Percentiles rank a stretch among this genome's conserved stretches.
Evolutionary conservation across 2,797 vertebrate species (phyloP).

Genomic region (Salmo trutta): DNA sequence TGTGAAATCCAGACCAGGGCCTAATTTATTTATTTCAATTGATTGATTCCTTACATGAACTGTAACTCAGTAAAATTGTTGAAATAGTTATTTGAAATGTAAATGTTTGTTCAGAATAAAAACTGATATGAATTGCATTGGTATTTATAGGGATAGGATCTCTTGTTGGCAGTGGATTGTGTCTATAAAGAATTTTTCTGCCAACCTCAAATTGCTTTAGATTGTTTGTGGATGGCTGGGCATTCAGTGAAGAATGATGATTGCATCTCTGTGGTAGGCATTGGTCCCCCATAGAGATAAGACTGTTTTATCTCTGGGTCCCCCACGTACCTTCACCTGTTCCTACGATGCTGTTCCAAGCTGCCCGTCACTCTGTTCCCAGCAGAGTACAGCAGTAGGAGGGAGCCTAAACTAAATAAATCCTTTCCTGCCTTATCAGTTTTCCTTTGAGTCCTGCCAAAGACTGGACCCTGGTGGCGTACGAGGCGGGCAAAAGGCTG

Average conservation of each 20-base stretch:
- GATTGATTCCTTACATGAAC: no score
- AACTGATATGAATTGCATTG: background rate
- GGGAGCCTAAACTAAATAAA: slow-evolving; percentile 49
- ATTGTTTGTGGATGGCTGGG: background rate
- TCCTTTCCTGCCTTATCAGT: slow-evolving; percentile 60
- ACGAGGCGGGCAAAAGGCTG: slow-evolving; percentile 4
- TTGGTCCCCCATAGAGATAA: background rate
- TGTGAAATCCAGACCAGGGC: no score
- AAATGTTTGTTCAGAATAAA: no score
- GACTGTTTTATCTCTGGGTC: slow-evolving; percentile 43
- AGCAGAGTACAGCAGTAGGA: slow-evolving; percentile 42
- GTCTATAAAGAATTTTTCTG: background rate
- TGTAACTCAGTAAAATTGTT: no score
- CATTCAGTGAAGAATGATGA: background rate
- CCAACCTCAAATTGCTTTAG: background rate
- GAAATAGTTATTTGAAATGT: no score
- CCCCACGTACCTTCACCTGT: slow-evolving; percentile 55
- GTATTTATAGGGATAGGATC: background rate
- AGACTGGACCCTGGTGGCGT: slow-evolving; percentile 48
- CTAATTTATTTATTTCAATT: no score
- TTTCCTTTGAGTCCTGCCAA: slow-evolving; percentile 46
- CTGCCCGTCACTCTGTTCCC: slow-evolving; percentile 14
- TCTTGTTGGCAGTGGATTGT: background rate
- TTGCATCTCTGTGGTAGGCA: background rate
- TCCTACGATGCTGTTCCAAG: slow-evolving; percentile 46